Base-by-base conservation (phyloP, 2,113 vertebrate species). In the Platycercus adscitus region DNA sequence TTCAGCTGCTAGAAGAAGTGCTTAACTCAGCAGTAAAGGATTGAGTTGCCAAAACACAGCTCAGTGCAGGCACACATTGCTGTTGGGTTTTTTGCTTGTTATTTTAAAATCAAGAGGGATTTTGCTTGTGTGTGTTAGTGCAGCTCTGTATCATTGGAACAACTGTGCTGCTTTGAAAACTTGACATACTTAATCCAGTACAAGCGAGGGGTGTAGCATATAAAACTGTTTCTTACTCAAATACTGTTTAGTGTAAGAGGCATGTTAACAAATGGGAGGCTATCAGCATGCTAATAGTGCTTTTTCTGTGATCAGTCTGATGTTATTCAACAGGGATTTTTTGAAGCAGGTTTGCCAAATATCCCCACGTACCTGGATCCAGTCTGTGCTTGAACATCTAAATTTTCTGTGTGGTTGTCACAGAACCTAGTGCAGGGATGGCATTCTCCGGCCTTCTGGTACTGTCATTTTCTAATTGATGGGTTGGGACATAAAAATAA, bases 401-500 rank as follows among this genome's bases (percentile, higher is more conserved):
- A 39, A 31, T 88, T 89, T 80, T 83, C 25, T 28, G 63, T 56
- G 46, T 66, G 46, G 33, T 84, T 71, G n/a, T 75, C 83, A 35
- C 8, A 4, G 43, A 26, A 13, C 17, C 35, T 64, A 31, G 13
- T 44, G 52, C 6, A 0, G 73, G n/a, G 60, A 43, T 63, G 58
- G 43, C 39, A 9, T 20, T 66, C 69, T 55, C 68, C 64, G 80
- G 39, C 47, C 77, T 86, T 56, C n/a, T 75, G 26, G 17, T 81
- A 3, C 55, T 94, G 80, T 92, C 82, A 92, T 91, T 91, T 96
- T 64, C 69, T 81, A 75, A 83, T 29, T 50, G 80, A 94, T 96
- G 86, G 6, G 24, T 33, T 93, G 52, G 86, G 61, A 69, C 47
- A 41, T 75, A 68, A 76, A 91, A 94, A 79, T 21, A 68, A 92